phyloP scores from a whole-genome alignment of 1,140 invertebrate genomes.

The Brachionus asplanchnoidis region DNA sequence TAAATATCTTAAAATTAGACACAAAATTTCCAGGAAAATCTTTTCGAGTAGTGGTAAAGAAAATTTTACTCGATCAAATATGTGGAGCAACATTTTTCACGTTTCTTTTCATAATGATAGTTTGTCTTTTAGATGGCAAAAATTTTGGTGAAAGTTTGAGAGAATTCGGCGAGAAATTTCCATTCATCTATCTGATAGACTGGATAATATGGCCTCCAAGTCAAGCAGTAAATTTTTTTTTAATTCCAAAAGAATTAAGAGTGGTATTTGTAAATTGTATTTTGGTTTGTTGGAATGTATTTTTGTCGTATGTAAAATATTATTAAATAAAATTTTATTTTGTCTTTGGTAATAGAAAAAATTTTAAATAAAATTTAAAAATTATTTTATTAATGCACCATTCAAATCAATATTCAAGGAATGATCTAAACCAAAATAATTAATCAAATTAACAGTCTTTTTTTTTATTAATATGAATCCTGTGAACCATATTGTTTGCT shows the following conservation, averaged over 20 bases:
- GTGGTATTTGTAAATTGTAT: conserved; percentile 44
- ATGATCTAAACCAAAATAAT: background rate
- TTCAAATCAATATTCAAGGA: too few relatives aligned
- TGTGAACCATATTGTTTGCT: too few relatives aligned
- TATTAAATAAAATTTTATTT: background rate
- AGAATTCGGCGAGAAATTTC: conserved; percentile 45
- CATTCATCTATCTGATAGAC: conserved; percentile 45
- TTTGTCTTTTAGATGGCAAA: conserved; percentile 42
- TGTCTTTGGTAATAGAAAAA: background rate
- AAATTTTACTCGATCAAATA: conserved; percentile 45
- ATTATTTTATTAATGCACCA: background rate
- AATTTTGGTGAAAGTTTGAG: conserved; percentile 17
- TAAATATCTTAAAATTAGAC: conserved; percentile 43
- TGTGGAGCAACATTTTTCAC: conserved; percentile 43
- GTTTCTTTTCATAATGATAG: conserved; percentile 44
- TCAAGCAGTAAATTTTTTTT: conserved; percentile 45
- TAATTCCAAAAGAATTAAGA: conserved; percentile 43
- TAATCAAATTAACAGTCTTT: background rate
- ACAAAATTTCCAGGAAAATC: conserved; percentile 29
- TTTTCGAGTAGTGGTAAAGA: conserved; percentile 36
- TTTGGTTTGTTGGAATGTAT: conserved; percentile 44
- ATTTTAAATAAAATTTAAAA: background rate
- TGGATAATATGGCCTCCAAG: conserved; percentile 46
- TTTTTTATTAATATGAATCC: too few relatives aligned
- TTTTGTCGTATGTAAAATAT: conserved; percentile 46